These are phyloP conservation scores for Periophthalmodon schlosseri DNA, from an alignment of 2,113 vertebrate genomes.

Conservation along the genomic window DNA sequence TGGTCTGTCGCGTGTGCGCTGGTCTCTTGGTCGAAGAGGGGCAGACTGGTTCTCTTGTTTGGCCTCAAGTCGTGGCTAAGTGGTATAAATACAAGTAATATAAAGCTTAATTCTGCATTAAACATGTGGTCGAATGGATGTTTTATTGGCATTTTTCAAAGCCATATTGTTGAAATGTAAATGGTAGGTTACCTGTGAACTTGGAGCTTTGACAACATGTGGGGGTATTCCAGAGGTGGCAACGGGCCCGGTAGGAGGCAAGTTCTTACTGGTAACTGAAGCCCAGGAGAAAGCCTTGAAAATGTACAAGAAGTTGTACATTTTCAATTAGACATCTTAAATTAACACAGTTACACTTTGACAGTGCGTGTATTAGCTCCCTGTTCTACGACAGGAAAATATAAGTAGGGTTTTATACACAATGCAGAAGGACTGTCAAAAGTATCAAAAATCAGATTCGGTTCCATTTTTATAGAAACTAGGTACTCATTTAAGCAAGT, in stretches of 20 bases:
- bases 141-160: not conserved
- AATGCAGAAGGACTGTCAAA: no score
- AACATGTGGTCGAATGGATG: not conserved
- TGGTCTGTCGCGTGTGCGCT: conserved; percentile 88
- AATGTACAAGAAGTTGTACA: conserved; percentile 81
- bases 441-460: no score
- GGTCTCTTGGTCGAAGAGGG: conserved; percentile 86
- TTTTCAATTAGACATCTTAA: not conserved
- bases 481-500: no score
- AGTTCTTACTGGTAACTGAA: conserved; percentile 99
- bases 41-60: conserved; percentile 87
- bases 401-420: no score
- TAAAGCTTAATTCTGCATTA: not conserved
- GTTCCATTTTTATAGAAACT: no score
- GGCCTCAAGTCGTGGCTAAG: conserved; percentile 86
- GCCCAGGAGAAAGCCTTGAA: conserved; percentile 98
- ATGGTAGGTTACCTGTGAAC: conserved; percentile 92
- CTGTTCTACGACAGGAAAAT: no score
- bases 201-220: conserved; percentile 94
- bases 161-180: not conserved
- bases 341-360: not conserved
- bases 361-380: no score
- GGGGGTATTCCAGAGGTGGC: conserved; percentile 93
- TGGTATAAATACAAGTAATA: conserved; percentile 20
- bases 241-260: conserved; percentile 94